phyloP scores from a whole-genome alignment of 2,113 vertebrate genomes.

The Polypterus senegalus region DNA sequence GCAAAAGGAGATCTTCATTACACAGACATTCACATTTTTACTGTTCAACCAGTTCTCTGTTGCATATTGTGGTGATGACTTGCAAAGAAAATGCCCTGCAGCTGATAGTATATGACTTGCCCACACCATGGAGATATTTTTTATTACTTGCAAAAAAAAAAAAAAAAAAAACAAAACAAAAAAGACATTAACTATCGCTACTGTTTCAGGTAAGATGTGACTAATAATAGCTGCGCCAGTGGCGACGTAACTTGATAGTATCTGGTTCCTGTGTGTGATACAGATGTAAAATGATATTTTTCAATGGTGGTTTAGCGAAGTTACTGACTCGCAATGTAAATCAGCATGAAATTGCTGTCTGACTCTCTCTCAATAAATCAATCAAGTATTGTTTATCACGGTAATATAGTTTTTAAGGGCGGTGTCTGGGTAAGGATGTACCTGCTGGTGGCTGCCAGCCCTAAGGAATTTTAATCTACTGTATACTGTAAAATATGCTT shows the following conservation, averaged over 20 bases:
- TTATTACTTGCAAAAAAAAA: too few species aligned
- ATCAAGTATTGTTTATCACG: constrained; percentile 44
- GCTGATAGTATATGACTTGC: neutral
- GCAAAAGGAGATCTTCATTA: too few species aligned
- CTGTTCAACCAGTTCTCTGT: too few species aligned
- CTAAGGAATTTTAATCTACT: constrained; percentile 22
- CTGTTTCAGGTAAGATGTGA: constrained; percentile 37
- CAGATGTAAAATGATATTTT: constrained; percentile 60
- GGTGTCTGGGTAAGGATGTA: constrained; percentile 29
- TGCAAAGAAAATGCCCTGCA: too few species aligned
- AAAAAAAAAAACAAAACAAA: too few species aligned
- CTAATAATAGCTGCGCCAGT: constrained; percentile 56
- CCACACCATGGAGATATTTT: neutral
- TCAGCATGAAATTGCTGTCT: constrained; percentile 69
- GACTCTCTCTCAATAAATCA: constrained; percentile 52
- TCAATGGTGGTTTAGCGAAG: constrained; percentile 46
- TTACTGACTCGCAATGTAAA: constrained; percentile 47
- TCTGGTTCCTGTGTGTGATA: constrained; percentile 57
- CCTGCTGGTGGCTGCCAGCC: constrained; percentile 29
- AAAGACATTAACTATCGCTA: constrained; percentile 36
- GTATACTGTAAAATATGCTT: too few species aligned
- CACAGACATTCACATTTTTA: too few species aligned
- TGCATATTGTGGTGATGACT: too few species aligned
- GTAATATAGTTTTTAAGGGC: constrained; percentile 37
- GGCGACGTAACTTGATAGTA: constrained; percentile 46